Evolutionary conservation across 2,113 vertebrate species (phyloP).

Genomic region (Calcarius ornatus): DNA sequence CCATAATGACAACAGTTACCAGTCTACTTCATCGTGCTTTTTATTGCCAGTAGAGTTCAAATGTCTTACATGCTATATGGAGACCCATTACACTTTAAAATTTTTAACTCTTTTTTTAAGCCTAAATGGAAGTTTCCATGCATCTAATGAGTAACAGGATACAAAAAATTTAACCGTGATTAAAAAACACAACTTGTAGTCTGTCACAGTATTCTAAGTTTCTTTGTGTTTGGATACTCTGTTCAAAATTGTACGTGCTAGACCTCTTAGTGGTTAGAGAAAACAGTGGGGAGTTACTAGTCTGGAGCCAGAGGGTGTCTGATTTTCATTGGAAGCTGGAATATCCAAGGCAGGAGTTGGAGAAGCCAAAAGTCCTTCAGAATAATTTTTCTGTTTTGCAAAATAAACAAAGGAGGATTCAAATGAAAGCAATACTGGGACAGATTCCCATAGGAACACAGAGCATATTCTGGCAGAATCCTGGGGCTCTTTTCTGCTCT

Average conservation of each 20-base stretch:
- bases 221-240: constrained; percentile 33
- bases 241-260: constrained; percentile 17
- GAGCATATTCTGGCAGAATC: background rate
- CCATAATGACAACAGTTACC: background rate
- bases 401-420: constrained; percentile 46
- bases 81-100: background rate
- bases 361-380: constrained; percentile 47
- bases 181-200: background rate
- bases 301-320: constrained; percentile 64
- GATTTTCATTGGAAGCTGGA: constrained; percentile 50
- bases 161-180: constrained; percentile 19
- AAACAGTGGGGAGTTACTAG: constrained; percentile 61
- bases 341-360: constrained; percentile 26
- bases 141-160: background rate
- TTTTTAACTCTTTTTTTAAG: constrained; percentile 20
- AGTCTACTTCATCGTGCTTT: background rate
- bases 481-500: background rate
- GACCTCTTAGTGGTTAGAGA: constrained; percentile 57
- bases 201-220: background rate
- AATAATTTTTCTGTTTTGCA: constrained; percentile 52
- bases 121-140: background rate
- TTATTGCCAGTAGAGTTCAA: background rate
- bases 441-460: constrained; percentile 19
- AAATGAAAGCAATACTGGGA: constrained; percentile 25
- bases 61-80: background rate